Base-by-base conservation (phyloP, 2,888 invertebrate genomes). In the Pseudococcus longispinus region DNA sequence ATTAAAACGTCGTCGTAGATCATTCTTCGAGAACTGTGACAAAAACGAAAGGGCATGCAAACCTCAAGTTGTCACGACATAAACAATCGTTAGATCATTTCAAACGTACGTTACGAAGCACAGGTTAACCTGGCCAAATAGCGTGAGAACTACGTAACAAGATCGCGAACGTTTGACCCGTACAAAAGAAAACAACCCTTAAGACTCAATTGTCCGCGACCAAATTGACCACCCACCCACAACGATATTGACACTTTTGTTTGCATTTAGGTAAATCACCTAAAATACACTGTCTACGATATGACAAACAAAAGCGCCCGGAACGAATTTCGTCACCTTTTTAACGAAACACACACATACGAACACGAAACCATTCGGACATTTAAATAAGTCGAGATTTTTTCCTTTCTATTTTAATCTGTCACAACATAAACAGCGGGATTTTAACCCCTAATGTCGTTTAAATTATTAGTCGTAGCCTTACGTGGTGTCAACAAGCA, bases 101-200 rank as follows among this genome's bases (percentile, higher is more conserved):
- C 20, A 42, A 80, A 80, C 77, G 77, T 80, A 20, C 13, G 77
- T 80, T 80, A 80, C 42, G 42, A 80, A 20, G 77, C 23, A 42
- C 20, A 37, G 77, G 77, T 80, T 20, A 80, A 80, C n/a, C 42
- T 80, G 77, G 77, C 77, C 77, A 42, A 80, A 80, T 80, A 80
- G 77, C 77, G 77, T 80, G 77, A 80, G 77, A 80, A 80, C 77
- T 80, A 42, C 77, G 77, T 80, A 80, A 80, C 42, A 42, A 80
- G 77, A 80, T 80, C 18, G 29, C 29, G 29, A 6, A 29, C 29
- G 18, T 70, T 70, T 70, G 70, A 70, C 70, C 70, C 32, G 42
- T 42, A 80, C 77, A 80, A 80, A 37, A 80, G 77, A n/a, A 80
- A 80, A 80, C 77, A 80, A 80, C 77, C 77, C 77, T 80, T 80